Evolutionary conservation across 2,888 invertebrate genomes (phyloP).

Genomic region (Leptopilina drosophilae): DNA sequence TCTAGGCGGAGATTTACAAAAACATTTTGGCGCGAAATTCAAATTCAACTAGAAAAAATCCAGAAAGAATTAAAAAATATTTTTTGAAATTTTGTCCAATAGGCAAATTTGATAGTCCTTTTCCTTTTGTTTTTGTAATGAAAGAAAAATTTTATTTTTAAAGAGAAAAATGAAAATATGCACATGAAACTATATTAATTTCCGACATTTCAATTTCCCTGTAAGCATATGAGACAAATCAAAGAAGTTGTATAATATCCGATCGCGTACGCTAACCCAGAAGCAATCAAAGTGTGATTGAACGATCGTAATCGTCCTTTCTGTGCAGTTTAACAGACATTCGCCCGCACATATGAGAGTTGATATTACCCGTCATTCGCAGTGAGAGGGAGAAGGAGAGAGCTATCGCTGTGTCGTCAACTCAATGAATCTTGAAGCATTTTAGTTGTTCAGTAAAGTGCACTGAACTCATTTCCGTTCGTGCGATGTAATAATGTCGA

Average conservation of each 20-base stretch:
- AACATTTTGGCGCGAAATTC: no score
- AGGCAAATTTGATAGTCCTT: no score
- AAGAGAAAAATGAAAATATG: background rate
- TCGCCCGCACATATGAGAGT: constrained; percentile 53
- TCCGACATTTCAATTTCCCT: constrained; percentile 23
- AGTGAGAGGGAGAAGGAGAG: constrained; percentile 48
- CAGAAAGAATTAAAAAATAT: no score
- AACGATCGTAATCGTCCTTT: constrained; percentile 49
- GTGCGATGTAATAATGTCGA: constrained; percentile 60
- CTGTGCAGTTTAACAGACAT: constrained; percentile 44
- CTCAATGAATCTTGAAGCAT: constrained; percentile 63
- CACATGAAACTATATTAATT: background rate
- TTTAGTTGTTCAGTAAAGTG: constrained; percentile 60
- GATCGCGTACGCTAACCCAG: constrained; percentile 39
- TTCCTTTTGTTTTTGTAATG: no score
- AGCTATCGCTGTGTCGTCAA: constrained; percentile 52
- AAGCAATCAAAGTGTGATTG: constrained; percentile 44
- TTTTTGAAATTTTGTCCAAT: no score
- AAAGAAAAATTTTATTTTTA: no score
- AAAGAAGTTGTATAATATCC: constrained; percentile 39
- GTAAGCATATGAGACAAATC: background rate
- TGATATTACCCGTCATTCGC: constrained; percentile 64
- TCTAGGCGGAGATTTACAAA: no score
- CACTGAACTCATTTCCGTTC: constrained; percentile 66
- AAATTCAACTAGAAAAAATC: no score